These are phyloP conservation scores for Amphipyra berbera DNA, from an alignment of 2,888 invertebrate genomes.

Conservation along the genomic window DNA sequence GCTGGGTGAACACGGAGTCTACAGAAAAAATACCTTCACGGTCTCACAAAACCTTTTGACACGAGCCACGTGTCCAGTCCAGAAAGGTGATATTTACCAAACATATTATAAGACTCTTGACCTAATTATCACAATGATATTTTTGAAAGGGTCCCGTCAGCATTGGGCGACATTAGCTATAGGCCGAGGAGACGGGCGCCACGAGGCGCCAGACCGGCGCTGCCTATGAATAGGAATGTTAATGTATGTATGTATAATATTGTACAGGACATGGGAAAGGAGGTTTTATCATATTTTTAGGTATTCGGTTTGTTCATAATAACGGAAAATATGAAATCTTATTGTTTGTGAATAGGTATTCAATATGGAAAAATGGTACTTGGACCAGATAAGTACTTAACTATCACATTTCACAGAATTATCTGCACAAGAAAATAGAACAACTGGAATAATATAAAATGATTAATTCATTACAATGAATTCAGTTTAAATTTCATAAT, in stretches of 20 bases:
- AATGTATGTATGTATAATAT: slow-evolving; percentile 60
- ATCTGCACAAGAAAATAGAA: no score
- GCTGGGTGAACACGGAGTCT: no score
- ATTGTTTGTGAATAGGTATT: no score
- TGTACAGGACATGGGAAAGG: slow-evolving; percentile 29
- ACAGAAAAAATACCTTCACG: no score
- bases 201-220: slow-evolving; percentile 74
- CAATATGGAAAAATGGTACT: neutral
- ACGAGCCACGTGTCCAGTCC: slow-evolving; percentile 13
- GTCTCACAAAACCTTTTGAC: neutral
- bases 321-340: neutral
- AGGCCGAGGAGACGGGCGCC: slow-evolving; percentile 74
- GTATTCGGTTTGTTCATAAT: slow-evolving; percentile 6
- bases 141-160: slow-evolving; percentile 43
- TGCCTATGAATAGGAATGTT: slow-evolving; percentile 69
- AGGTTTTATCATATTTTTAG: slow-evolving; percentile 30
- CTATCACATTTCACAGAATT: no score
- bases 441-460: no score
- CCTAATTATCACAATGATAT: slow-evolving; percentile 53
- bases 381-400: no score
- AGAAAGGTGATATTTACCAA: slow-evolving; percentile 43
- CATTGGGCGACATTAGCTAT: slow-evolving; percentile 50
- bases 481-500: no score
- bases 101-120: slow-evolving; percentile 41
- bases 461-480: no score